Evolutionary conservation across 92 coral and sea anemone genomes (phyloP), one percentile per base, ranked within the genome.

Genomic region (Bergia sp.): DNA sequence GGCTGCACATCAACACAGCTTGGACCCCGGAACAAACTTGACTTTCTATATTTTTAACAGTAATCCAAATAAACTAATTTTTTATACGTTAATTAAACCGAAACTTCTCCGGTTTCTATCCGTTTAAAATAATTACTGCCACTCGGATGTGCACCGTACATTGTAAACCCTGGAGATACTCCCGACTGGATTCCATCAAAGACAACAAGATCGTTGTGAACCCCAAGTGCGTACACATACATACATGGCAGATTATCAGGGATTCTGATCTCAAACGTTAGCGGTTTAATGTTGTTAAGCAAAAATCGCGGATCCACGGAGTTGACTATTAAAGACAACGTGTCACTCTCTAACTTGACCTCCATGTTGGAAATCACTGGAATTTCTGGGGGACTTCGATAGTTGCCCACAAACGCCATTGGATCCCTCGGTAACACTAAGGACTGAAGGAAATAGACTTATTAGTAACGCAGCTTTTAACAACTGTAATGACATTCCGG

Each of bases 141-240:
- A 71, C 94, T 93, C 4, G 95, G 96, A 49, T 94, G 91, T 0
- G 98, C 98, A 39, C 87, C 83, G 75, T 61, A 90, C 91, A 95
- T 92, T 7, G 91, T 92, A 83, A 95, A 95, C 4, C 90, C 95
- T 29, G 84, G 86, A 3, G 91, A 90, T 18, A 95, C 76, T 9
- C 93, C 95, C 4, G 77, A 55, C 2, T 92, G 89, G 29, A 95
- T 93, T 50, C 29, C 61, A 66, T 95, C 98, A 73, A 93, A 95
- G 39, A 79, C 84, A 36, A 95, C 73, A n/a, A 77, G 87, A 44
- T 94, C 94, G 23, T 90, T 81, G n/a, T 92, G 87, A 1, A 89
- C 89, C 20, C 98, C 98, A 42, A 92, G 64, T 0, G 82, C 69
- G 77, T 91, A 95, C 6, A 89, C 80, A 2, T 0, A 3, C 40